Evolutionary conservation across 2,113 vertebrate genomes (phyloP), one percentile per base, ranked within the genome.

Genomic region (Actenoides lindsayi): DNA sequence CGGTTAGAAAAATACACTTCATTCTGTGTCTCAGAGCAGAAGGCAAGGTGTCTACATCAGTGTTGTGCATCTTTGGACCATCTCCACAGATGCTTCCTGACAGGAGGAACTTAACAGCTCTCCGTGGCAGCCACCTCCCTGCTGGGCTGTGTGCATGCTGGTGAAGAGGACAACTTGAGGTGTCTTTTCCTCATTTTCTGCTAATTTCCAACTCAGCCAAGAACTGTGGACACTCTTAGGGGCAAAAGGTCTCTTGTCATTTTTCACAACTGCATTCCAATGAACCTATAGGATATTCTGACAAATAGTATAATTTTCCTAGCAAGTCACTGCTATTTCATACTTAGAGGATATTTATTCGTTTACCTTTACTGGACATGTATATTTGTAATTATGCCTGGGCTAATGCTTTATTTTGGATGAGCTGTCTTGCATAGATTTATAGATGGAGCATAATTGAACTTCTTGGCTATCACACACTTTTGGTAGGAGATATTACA

Each of bases 401-500:
- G 71, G 31, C 59, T 75, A 42, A 50, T 87, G 85, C 48, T 68
- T 89, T 70, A 31, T 62, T 76, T 87, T 70, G 48, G 50, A 92
- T 80, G 88, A 96, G 44, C 54, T 96, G 82, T 92, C 75, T 96
- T 87, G 44, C 70, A 70, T 27, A 92, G 50, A 93, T 96, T 97
- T 97, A 94, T 94, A 85, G 80, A 83, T 86, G 85, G 93, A 85
- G 65, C 96, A 94, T 93, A 95, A 95, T 83, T 94, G 48, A 81
- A 96, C 80, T 97, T 97, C 35, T 89, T 98, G 92, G 75, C 84
- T 96, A 82, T 95, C 84, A 84, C 46, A 84, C 9, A 39, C 53
- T 96, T 95, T 92, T n/a, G 5, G 56, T 95, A 94, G 93, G 84
- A 95, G 95, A 91, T 95, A 96, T 89, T 96, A 65, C 77, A 86